A percentile compares a stretch with the other conserved stretches of the same genome.
These are phyloP conservation scores for Leptodirus hochenwartii DNA, from an alignment of 2,888 invertebrate species.

Conservation along the genomic window DNA sequence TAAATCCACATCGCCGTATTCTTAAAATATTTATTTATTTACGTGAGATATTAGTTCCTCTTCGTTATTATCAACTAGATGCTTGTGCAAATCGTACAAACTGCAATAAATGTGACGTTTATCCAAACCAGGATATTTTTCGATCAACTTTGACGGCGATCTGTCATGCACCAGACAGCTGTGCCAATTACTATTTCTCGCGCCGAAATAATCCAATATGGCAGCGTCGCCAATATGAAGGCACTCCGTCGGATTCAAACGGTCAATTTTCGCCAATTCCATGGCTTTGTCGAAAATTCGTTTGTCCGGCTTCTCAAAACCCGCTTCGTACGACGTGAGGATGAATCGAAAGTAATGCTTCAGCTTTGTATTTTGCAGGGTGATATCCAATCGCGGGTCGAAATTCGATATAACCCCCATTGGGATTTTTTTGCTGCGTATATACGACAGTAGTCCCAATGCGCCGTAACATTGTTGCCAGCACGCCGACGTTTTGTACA, in stretches of 20 bases:
- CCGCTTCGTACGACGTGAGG: conserved; percentile 56
- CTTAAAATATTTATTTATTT: no score
- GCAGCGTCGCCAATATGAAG: conserved; percentile 72
- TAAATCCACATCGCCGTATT: no score
- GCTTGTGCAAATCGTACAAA: conserved; percentile 30
- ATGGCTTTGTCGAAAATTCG: conserved; percentile 52
- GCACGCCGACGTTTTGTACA: conserved; percentile 50
- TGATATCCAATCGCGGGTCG: conserved; percentile 57
- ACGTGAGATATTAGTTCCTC: conserved; percentile 8
- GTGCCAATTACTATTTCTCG: conserved; percentile 58
- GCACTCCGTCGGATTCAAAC: conserved; percentile 39
- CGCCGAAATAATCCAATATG: conserved; percentile 59
- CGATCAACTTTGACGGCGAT: conserved; percentile 20
- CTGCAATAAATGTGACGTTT: conserved; percentile 27
- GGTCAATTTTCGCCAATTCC: conserved; percentile 25
- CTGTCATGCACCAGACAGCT: conserved; percentile 33
- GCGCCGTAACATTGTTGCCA: conserved; percentile 56
- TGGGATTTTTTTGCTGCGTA: conserved; percentile 29
- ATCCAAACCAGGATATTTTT: conserved; percentile 26
- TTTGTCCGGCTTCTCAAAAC: conserved; percentile 54
- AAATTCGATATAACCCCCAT: conserved; percentile 73
- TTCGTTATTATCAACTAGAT: conserved; percentile 10
- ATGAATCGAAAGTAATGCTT: conserved; percentile 61
- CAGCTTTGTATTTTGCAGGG: conserved; percentile 48
- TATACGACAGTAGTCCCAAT: conserved; percentile 39